Evolutionary conservation across 2,797 vertebrate genomes (phyloP).

Genomic region (Aldrovandia affinis): DNA sequence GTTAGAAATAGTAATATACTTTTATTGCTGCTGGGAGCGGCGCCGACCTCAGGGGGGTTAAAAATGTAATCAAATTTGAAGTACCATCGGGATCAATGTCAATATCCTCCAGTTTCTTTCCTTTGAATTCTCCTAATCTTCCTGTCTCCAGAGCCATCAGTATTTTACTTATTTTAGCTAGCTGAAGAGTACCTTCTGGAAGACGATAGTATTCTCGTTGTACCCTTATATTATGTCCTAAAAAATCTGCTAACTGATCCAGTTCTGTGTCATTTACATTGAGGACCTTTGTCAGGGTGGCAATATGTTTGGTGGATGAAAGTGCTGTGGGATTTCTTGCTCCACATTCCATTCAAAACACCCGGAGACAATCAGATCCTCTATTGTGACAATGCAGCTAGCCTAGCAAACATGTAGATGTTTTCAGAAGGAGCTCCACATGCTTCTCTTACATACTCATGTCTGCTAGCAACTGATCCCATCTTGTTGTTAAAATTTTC

Average conservation of each 20-base stretch:
- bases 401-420: no score
- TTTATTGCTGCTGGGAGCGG: no score
- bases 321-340: slow-evolving; percentile 20
- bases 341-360: slow-evolving; percentile 31
- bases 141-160: slow-evolving; percentile 36
- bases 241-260: slow-evolving; percentile 30
- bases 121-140: slow-evolving; percentile 28
- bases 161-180: slow-evolving; percentile 28
- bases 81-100: slow-evolving; percentile 11
- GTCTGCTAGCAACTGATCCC: no score
- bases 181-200: slow-evolving; percentile 30
- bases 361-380: slow-evolving; percentile 22
- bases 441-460: no score
- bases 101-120: slow-evolving; percentile 33
- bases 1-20: no score
- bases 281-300: slow-evolving; percentile 27
- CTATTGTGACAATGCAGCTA: no score
- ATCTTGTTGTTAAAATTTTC: no score
- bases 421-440: no score
- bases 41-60: no score
- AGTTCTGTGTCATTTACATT: slow-evolving; percentile 31
- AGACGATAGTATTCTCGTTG: slow-evolving; percentile 26
- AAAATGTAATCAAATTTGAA: no score
- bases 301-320: slow-evolving; percentile 32
- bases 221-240: slow-evolving; percentile 32